Conservation (phyloP, 2,888 invertebrate species). For the Spodoptera littoralis region DNA sequence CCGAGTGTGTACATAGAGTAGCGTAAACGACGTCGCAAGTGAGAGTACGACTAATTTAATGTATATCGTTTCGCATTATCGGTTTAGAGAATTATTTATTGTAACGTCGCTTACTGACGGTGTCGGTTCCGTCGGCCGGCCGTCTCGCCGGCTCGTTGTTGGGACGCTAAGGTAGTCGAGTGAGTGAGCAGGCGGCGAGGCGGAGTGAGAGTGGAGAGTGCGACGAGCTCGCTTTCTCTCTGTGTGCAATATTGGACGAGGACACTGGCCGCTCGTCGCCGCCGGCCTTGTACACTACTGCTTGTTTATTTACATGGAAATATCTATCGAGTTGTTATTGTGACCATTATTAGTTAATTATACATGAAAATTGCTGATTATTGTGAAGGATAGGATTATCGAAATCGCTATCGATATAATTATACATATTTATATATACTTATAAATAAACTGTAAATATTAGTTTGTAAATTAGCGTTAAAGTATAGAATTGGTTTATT, state of each 20-base stretch:
- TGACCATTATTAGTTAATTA: constrained; percentile 89
- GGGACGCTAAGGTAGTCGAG: constrained; percentile 51
- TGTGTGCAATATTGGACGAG: constrained; percentile 83
- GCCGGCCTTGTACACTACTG: constrained; percentile 80
- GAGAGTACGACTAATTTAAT: constrained; percentile 74
- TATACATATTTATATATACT: constrained; percentile 89
- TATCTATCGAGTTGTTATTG: constrained; percentile 88
- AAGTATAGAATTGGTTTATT: constrained; percentile 89
- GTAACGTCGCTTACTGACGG: constrained; percentile 76
- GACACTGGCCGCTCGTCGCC: constrained; percentile 70
- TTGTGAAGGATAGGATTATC: constrained; percentile 84
- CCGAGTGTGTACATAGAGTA: constrained; percentile 69
- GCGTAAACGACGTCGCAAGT: constrained; percentile 70
- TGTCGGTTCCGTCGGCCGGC: constrained; percentile 50
- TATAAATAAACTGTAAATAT: constrained; percentile 89
- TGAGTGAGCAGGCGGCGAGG: constrained; percentile 45
- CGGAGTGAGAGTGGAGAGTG: constrained; percentile 55
- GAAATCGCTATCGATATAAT: constrained; percentile 86
- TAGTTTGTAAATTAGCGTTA: constrained; percentile 87
- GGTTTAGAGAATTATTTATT: constrained; percentile 87
- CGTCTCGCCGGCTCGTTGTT: constrained; percentile 58
- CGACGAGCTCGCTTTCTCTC: constrained; percentile 72
- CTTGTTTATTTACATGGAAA: constrained; percentile 88
- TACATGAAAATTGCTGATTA: constrained; percentile 85
- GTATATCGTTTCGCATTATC: constrained; percentile 81